A percentile compares a stretch with the other conserved stretches of the same genome.
Conservation (phyloP, 2,113 vertebrate genomes). For the Carollia perspicillata region DNA sequence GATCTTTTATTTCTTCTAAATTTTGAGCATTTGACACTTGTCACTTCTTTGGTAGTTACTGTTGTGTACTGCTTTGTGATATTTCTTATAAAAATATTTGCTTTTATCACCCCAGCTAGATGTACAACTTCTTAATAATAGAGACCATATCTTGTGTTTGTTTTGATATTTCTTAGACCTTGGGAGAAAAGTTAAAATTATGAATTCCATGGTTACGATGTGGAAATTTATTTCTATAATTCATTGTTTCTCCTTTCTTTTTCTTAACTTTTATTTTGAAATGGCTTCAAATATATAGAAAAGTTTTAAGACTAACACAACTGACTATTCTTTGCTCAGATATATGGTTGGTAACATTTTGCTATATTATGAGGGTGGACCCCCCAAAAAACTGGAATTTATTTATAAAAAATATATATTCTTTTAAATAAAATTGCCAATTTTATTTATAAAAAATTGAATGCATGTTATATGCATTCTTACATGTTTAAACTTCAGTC, state of each 20-base stretch:
- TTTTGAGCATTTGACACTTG: not conserved
- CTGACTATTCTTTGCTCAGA: not conserved
- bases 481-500: no score
- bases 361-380: not conserved
- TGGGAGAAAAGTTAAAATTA: not conserved
- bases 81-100: slow-evolving; percentile 18
- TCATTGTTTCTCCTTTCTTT: not conserved
- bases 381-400: no score
- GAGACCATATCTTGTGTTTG: not conserved
- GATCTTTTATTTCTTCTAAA: not conserved
- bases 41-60: not conserved
- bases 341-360: not conserved
- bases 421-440: no score
- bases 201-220: not conserved
- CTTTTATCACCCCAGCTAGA: not conserved
- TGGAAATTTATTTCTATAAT: not conserved
- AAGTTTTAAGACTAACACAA: slow-evolving; percentile 11
- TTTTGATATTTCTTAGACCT: not conserved
- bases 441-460: no score
- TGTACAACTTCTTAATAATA: not conserved
- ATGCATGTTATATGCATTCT: no score
- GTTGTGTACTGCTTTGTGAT: not conserved
- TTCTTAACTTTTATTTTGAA: slow-evolving; percentile 24
- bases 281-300: not conserved
- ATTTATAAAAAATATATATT: no score